Conservation (phyloP, 2,888 invertebrate genomes). For the Rhaphigaster nebulosa region DNA sequence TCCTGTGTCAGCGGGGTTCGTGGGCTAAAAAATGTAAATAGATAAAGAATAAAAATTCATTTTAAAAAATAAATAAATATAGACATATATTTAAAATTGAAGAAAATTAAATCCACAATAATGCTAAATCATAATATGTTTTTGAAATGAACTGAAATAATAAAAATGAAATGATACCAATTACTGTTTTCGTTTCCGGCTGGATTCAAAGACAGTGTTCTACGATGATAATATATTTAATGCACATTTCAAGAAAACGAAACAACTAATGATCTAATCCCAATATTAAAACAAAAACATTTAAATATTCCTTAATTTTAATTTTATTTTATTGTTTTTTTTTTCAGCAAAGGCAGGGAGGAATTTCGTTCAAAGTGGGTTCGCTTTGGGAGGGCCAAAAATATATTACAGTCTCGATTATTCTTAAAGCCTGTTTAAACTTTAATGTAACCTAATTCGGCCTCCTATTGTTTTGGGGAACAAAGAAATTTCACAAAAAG, state of each 20-base stretch:
- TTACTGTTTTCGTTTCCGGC: background rate
- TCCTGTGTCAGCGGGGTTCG: background rate
- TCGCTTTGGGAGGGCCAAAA: background rate
- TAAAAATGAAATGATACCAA: background rate
- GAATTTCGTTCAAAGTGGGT: background rate
- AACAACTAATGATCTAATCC: background rate
- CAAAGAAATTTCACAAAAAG: conserved; percentile 1
- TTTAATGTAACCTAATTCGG: conserved; percentile 28
- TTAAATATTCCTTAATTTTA: too few relatives aligned
- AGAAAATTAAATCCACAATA: background rate
- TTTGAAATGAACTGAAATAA: too few relatives aligned
- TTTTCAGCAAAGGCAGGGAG: background rate
- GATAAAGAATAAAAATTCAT: too few relatives aligned
- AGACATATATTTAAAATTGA: background rate
- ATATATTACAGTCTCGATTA: background rate
- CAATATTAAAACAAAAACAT: background rate
- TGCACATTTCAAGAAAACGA: background rate
- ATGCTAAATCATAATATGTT: background rate
- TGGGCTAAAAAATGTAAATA: background rate
- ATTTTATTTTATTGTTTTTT: background rate
- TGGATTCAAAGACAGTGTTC: background rate
- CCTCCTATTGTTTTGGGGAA: background rate
- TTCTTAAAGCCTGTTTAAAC: conserved; percentile 4
- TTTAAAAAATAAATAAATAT: background rate
- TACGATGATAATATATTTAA: background rate